phyloP scores from a whole-genome alignment of 2,888 invertebrate species.

The Athetis lepigone region DNA sequence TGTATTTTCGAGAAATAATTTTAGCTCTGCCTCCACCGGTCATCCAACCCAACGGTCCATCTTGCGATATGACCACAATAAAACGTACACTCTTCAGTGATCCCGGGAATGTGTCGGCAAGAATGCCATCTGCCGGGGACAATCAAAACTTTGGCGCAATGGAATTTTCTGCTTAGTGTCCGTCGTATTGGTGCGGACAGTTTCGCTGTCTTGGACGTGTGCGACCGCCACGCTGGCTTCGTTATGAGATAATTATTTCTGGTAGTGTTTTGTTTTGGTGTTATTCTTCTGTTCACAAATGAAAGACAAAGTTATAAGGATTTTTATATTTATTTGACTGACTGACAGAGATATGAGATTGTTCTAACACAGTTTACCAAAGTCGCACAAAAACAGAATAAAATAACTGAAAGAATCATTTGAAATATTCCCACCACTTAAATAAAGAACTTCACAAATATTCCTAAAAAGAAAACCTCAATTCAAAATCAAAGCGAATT shows the following conservation, averaged over 20 bases:
- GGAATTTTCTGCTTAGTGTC: constrained; percentile 89
- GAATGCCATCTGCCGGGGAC: constrained; percentile 90
- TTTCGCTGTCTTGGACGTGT: constrained; percentile 70
- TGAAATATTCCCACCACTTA: constrained; percentile 2
- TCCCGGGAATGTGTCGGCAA: constrained; percentile 85
- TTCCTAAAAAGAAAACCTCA: constrained; percentile 44
- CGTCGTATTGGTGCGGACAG: constrained; percentile 82
- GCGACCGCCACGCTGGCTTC: constrained; percentile 18
- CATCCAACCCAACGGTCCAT: constrained; percentile 13
- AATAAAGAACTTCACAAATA: constrained; percentile 28
- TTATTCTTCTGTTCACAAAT: neutral
- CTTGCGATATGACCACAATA: constrained; percentile 84
- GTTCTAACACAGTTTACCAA: neutral
- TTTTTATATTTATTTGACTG: neutral
- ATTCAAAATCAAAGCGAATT: constrained; percentile 56
- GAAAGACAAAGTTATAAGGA: neutral
- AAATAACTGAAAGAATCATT: constrained; percentile 5
- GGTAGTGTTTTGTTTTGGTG: constrained; percentile 26
- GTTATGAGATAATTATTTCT: constrained; percentile 59
- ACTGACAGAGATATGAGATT: no score
- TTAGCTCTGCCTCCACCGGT: neutral
- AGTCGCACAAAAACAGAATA: neutral
- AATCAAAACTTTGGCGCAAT: constrained; percentile 89
- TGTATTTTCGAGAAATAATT: neutral
- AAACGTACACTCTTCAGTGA: constrained; percentile 82